Conservation (phyloP, 1,140 invertebrate species). For the Calosoma granatense region DNA sequence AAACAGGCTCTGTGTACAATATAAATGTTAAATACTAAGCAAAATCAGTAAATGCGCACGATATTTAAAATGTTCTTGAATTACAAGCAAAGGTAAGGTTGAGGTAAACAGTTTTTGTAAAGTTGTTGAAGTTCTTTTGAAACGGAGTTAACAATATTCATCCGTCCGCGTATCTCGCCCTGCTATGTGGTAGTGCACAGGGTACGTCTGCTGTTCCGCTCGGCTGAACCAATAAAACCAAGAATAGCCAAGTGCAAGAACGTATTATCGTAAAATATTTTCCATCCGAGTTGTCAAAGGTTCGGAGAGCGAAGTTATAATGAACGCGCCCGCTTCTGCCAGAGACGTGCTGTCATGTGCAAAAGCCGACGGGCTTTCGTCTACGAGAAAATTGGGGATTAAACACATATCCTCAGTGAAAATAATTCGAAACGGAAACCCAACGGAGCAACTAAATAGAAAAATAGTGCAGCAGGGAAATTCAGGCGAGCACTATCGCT, state of each 20-base stretch:
- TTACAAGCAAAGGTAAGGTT: no score
- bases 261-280: not conserved
- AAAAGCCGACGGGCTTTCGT: not conserved
- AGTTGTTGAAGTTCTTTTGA: no score
- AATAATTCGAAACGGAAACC: constrained; percentile 7
- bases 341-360: constrained; percentile 4
- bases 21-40: no score
- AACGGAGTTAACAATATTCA: no score
- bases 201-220: no score
- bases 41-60: no score
- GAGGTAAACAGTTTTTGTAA: no score
- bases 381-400: not conserved
- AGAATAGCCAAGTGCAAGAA: not conserved
- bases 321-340: not conserved
- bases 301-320: not conserved
- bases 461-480: constrained; percentile 6
- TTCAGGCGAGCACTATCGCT: not conserved
- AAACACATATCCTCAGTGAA: not conserved
- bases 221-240: no score
- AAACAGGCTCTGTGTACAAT: no score
- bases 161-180: no score
- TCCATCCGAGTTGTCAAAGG: not conserved
- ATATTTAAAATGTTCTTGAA: no score
- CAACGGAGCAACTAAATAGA: constrained; percentile 7
- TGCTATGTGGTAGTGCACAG: no score